Conservation (phyloP, 2,113 vertebrate species). For the human (Homo sapiens) region DNA sequence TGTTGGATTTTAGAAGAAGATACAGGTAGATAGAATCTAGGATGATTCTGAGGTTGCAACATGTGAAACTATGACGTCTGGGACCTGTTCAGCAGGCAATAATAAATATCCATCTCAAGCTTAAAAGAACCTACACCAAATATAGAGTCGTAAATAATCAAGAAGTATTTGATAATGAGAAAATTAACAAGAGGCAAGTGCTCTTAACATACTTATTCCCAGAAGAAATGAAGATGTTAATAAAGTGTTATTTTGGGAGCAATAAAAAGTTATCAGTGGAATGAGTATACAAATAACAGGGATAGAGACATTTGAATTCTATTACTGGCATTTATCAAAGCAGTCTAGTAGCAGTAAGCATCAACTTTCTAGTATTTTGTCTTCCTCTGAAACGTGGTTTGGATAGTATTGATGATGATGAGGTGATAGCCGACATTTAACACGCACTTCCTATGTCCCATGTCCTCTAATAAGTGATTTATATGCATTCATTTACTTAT, state of each 20-base stretch:
- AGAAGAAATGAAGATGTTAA: not conserved
- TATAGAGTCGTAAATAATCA: not conserved
- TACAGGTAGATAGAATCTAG: not conserved
- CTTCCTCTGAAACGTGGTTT: not conserved
- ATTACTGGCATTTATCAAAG: not conserved
- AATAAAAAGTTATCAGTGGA: not conserved
- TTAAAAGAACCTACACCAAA: not conserved
- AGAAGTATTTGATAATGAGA: not conserved
- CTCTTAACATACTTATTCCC: not conserved
- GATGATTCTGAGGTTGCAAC: not conserved
- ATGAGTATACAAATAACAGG: rapidly evolving
- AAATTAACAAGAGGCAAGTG: not conserved
- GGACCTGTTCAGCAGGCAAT: not conserved
- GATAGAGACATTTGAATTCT: not conserved
- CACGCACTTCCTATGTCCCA: not conserved
- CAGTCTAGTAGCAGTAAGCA: not conserved
- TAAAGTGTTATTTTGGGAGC: not conserved
- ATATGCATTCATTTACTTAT: rapidly evolving
- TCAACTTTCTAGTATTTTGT: not conserved
- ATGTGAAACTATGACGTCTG: not conserved
- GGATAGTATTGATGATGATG: not conserved
- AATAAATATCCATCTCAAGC: not conserved
- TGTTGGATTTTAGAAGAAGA: not conserved
- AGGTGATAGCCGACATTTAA: not conserved
- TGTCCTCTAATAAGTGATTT: rapidly evolving